Percentiles rank a stretch among this genome's conserved stretches.
Evolutionary conservation across 2,888 invertebrate species (phyloP).

Genomic region (Geophilus truncorum): DNA sequence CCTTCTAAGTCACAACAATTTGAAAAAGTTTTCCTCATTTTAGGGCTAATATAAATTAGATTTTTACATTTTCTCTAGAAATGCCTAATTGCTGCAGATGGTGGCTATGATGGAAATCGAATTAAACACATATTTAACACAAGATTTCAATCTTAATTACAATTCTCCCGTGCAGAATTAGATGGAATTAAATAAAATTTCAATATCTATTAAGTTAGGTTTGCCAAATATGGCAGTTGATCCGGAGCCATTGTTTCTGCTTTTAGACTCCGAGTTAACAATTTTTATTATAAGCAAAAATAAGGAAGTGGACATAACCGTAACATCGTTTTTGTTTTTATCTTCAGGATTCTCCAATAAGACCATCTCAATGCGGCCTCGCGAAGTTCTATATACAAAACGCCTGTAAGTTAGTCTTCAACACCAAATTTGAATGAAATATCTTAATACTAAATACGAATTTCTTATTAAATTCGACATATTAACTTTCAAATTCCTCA

Average conservation of each 20-base stretch:
- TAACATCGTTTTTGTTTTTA: too few species aligned
- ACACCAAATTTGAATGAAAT: too few species aligned
- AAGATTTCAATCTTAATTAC: neutral
- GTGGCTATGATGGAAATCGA: neutral
- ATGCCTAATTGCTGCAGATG: neutral
- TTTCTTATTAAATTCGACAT: too few species aligned
- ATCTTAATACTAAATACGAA: too few species aligned
- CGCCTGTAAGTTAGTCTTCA: too few species aligned
- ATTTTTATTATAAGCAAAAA: too few species aligned
- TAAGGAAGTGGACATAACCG: too few species aligned
- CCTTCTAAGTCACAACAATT: conserved; percentile 16
- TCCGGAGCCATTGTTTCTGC: neutral
- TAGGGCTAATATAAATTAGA: neutral
- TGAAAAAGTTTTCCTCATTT: neutral
- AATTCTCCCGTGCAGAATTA: neutral
- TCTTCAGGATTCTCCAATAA: too few species aligned
- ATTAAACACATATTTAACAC: neutral
- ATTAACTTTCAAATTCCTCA: conserved; percentile 17
- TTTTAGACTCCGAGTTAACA: neutral
- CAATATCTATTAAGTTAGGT: neutral
- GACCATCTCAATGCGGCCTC: too few species aligned
- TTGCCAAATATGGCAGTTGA: too few species aligned
- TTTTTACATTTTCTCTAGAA: neutral
- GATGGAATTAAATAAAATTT: conserved; percentile 2
- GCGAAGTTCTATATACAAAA: too few species aligned